A percentile compares a stretch with the other conserved stretches of the same genome.
These are phyloP conservation scores for Magallana gigas DNA, from an alignment of 1,140 invertebrate genomes.

Conservation along the genomic window DNA sequence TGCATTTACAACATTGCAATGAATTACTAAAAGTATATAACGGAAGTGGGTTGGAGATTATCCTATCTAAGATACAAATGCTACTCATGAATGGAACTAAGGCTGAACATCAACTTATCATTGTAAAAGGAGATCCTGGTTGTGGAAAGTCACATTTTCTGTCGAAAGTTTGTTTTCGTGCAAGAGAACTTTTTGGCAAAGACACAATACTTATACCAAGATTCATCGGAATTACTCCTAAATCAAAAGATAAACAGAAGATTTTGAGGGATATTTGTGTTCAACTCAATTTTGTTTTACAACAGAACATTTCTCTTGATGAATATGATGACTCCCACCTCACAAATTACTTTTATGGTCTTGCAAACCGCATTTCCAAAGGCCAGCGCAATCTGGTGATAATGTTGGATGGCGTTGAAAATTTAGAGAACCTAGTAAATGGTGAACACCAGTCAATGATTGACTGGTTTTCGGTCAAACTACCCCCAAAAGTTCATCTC, in stretches of 20 bases:
- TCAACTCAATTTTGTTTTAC: slow-evolving; percentile 59
- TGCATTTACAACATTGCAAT: slow-evolving; percentile 59
- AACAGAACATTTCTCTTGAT: slow-evolving; percentile 57
- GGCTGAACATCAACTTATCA: slow-evolving; percentile 60
- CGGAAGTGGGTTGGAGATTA: slow-evolving; percentile 47
- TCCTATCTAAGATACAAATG: slow-evolving; percentile 54
- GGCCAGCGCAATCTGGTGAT: slow-evolving; percentile 59
- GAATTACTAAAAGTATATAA: slow-evolving; percentile 20
- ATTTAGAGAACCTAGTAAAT: slow-evolving; percentile 34
- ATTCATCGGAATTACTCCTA: slow-evolving; percentile 54
- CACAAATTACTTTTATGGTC: slow-evolving; percentile 61
- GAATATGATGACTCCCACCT: slow-evolving; percentile 55
- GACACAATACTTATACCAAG: slow-evolving; percentile 57
- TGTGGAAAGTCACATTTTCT: slow-evolving; percentile 64
- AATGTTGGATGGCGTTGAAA: slow-evolving; percentile 57
- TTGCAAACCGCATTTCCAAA: slow-evolving; percentile 62
- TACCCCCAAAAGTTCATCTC: slow-evolving; percentile 63
- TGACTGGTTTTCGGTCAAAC: slow-evolving; percentile 59
- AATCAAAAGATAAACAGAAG: slow-evolving; percentile 48
- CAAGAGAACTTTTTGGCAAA: slow-evolving; percentile 57
- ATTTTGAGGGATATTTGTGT: slow-evolving; percentile 55
- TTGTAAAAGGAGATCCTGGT: slow-evolving; percentile 60
- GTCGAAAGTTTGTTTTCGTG: slow-evolving; percentile 52
- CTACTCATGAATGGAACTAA: slow-evolving; percentile 53
- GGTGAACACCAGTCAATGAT: slow-evolving; percentile 28